Base-by-base conservation (phyloP, 37 sponge, comb jelly and placozoan species). In the Petrosia ficiformis region DNA sequence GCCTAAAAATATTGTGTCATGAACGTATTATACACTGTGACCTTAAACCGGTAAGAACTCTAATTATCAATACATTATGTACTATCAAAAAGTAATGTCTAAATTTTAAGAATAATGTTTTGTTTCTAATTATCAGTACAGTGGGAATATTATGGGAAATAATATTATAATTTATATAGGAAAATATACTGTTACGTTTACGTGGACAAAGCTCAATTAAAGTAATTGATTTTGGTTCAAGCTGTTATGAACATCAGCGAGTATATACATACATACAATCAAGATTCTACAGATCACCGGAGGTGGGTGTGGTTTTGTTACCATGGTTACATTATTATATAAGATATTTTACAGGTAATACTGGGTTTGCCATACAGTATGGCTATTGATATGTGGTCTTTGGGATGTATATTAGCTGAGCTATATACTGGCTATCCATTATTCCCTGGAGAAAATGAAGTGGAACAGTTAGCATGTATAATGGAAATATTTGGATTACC, bases 21-120 rank as follows among this genome's bases (percentile, higher is more conserved):
- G 92, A 97, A 77, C 79, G 85, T n/a, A 94, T 97, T 34, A 97
- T 97, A 22, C 98, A 97, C 84, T 97, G 98, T 54, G 98, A 97
- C 82, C 80, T 97, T 66, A 97, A 97, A 81, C 98, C 98, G n/a
- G 97, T 94, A 52, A 78, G 92, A 77, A 22, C 41, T n/a, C n/a
- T n/a, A n/a, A n/a, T n/a, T n/a, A n/a, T n/a, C n/a, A n/a, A n/a
- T n/a, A n/a, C n/a, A n/a, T 39, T 59, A 19, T 33, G 73, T 42
- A 29, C 48, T 32, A 16, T 69, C 37, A 39, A 11, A 38, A 39
- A 11, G 40, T 38, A 4, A 32, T 69, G 25, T n/a, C n/a, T n/a
- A n/a, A n/a, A n/a, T n/a, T 39, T 32, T 5, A 39, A 39, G 37
- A 41, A 69, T 31, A 65, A n/a, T 22, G 11, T 30, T 16, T 65